phyloP scores from a whole-genome alignment of 2,113 vertebrate genomes.

The Carassius auratus region DNA sequence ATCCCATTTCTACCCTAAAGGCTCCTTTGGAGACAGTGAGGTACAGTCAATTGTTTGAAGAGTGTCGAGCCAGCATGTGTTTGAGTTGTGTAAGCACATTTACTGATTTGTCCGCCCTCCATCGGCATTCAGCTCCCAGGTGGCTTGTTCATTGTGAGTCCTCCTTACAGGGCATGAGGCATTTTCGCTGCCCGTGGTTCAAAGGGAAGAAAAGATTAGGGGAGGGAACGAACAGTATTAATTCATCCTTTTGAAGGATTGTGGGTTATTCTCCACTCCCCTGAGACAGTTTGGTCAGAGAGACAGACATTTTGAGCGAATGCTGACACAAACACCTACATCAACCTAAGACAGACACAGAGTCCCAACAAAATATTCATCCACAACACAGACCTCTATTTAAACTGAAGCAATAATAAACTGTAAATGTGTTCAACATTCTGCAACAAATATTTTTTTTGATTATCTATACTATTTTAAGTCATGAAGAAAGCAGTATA shows the following conservation, averaged over 20 bases:
- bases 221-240: conserved; percentile 18
- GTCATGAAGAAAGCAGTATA: too few relatives aligned
- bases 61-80: conserved; percentile 50
- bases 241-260: conserved; percentile 45
- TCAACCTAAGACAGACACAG: too few relatives aligned
- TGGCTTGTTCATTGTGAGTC: conserved; percentile 3
- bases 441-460: too few relatives aligned
- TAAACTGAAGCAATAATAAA: too few relatives aligned
- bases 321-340: background rate
- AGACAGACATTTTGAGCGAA: background rate
- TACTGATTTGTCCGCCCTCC: conserved; percentile 13
- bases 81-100: conserved; percentile 52
- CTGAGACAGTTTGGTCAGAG: background rate
- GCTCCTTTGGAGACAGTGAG: conserved; percentile 33
- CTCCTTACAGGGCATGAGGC: conserved; percentile 4
- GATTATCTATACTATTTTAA: too few relatives aligned
- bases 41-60: conserved; percentile 46
- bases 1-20: conserved; percentile 17
- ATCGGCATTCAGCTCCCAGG: conserved; percentile 1
- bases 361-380: too few relatives aligned
- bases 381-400: background rate
- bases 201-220: conserved; percentile 9
- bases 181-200: conserved; percentile 12
- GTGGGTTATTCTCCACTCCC: background rate
- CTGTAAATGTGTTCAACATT: too few relatives aligned